These are phyloP conservation scores for Clanis bilineata DNA, from an alignment of 2,888 invertebrate species.

Conservation along the genomic window DNA sequence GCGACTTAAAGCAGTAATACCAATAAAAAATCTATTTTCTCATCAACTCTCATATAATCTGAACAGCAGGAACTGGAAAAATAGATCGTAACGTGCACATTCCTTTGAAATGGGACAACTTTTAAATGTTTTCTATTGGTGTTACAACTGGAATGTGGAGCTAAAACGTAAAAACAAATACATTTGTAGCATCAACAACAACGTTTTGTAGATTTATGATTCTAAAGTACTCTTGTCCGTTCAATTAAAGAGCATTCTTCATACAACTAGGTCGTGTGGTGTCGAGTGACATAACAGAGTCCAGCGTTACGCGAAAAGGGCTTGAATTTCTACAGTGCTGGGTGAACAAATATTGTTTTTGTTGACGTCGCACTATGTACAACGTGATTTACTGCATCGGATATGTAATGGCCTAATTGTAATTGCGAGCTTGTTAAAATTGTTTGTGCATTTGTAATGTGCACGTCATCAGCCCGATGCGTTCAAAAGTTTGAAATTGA, in stretches of 20 bases:
- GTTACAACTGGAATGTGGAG: neutral
- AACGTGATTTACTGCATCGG: neutral
- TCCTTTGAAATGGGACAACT: neutral
- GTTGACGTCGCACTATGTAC: neutral
- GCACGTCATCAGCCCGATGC: neutral
- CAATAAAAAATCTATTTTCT: neutral
- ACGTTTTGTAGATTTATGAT: neutral
- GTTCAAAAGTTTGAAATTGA: too few relatives aligned
- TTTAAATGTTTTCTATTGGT: neutral
- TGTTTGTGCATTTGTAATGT: neutral
- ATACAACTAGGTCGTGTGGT: constrained; percentile 1
- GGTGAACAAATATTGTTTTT: neutral
- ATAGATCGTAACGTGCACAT: neutral
- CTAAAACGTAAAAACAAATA: neutral
- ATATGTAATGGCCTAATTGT: neutral
- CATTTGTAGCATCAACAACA: neutral
- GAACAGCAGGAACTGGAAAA: neutral
- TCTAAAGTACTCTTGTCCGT: neutral
- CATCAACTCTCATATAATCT: neutral
- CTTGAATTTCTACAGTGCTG: constrained; percentile 20
- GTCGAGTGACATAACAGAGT: constrained; percentile 3
- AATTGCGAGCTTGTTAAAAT: neutral
- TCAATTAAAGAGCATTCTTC: constrained; percentile 1
- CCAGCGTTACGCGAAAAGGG: neutral
- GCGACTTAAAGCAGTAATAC: neutral